Evolutionary conservation across 2,113 vertebrate genomes (phyloP).

Genomic region (Neolamprologus variostigma): DNA sequence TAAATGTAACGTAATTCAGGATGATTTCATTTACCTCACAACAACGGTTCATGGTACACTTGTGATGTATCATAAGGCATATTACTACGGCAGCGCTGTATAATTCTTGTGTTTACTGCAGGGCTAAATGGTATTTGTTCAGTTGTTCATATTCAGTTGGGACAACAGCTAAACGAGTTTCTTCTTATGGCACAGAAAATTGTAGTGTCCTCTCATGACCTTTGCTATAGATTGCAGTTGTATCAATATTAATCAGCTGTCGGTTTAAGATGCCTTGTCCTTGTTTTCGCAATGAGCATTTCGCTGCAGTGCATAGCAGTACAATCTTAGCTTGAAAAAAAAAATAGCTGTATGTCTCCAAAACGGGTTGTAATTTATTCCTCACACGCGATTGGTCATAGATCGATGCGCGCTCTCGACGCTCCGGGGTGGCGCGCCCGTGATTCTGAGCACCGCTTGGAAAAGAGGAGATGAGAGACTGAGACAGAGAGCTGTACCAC

Average conservation of each 20-base stretch:
- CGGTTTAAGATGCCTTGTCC: background rate
- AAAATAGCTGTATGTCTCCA: conserved; percentile 3
- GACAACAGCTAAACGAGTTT: background rate
- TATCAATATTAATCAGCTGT: background rate
- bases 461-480: conserved; percentile 24
- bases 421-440: conserved; percentile 46
- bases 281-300: background rate
- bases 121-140: background rate
- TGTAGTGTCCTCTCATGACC: background rate
- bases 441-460: conserved; percentile 59
- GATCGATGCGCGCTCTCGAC: conserved; percentile 65
- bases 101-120: background rate
- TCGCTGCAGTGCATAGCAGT: background rate
- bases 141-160: background rate
- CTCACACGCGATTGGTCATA: conserved; percentile 58
- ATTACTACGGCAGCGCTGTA: background rate
- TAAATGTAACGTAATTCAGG: background rate
- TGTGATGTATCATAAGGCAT: background rate
- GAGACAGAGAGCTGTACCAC: conserved; percentile 21
- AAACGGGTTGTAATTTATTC: conserved; percentile 54
- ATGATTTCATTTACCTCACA: background rate
- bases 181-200: background rate
- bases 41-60: background rate
- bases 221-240: background rate
- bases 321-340: background rate